phyloP scores from a whole-genome alignment of 2,888 invertebrate genomes.

The Argyra leucocephala region DNA sequence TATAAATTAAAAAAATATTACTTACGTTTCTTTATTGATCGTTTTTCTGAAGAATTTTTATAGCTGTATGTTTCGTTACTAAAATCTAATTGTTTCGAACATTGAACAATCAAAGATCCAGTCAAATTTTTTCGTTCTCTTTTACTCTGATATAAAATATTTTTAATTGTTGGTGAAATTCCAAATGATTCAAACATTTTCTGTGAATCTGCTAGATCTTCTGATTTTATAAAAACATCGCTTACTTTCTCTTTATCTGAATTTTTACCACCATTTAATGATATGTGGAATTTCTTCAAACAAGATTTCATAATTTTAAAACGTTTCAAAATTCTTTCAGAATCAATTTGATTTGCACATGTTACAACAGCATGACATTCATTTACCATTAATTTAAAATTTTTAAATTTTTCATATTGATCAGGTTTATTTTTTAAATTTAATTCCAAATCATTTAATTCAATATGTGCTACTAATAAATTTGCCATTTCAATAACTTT shows the following conservation, averaged over 20 bases:
- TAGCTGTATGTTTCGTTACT: background rate
- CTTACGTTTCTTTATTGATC: conserved; percentile 34
- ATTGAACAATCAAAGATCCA: conserved; percentile 17
- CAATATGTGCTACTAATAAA: conserved; percentile 35
- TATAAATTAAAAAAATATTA: conserved; percentile 21
- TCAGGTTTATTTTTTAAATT: conserved; percentile 21
- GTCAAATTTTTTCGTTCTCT: conserved; percentile 5
- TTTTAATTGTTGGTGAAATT: conserved; percentile 28
- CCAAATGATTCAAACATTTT: conserved; percentile 28
- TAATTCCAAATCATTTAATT: conserved; percentile 29
- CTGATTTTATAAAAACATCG: conserved; percentile 26
- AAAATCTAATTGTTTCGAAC: conserved; percentile 13
- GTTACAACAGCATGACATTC: conserved; percentile 38
- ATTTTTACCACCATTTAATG: background rate
- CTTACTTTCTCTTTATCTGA: conserved; percentile 16
- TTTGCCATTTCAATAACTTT: conserved; percentile 33
- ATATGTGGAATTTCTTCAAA: conserved; percentile 30
- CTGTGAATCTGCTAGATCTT: conserved; percentile 25
- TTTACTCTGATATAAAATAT: conserved; percentile 33
- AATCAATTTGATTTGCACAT: conserved; percentile 35
- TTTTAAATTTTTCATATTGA: conserved; percentile 28
- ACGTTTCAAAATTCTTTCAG: conserved; percentile 35
- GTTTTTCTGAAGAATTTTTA: conserved; percentile 11
- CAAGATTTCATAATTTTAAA: conserved; percentile 38
- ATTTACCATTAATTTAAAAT: conserved; percentile 33